These are phyloP conservation scores for Aplysia californica DNA, from an alignment of 1,140 invertebrate species.

Conservation along the genomic window DNA sequence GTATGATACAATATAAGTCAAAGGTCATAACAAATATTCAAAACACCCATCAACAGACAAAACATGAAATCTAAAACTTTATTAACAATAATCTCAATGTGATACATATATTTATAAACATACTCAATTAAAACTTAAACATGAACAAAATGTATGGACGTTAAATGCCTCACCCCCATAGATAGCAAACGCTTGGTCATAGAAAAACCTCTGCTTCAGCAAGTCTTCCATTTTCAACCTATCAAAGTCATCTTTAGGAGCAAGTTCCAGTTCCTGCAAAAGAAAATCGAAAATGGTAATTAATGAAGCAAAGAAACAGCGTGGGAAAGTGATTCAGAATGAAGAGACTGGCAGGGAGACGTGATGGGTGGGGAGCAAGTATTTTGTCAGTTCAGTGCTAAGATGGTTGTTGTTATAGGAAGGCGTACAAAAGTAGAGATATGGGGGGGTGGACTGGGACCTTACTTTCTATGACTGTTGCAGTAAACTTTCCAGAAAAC, in stretches of 20 bases:
- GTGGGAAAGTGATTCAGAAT: neutral
- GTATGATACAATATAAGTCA: neutral
- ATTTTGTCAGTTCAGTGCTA: neutral
- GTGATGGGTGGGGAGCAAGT: neutral
- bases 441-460: no score
- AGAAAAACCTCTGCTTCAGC: conserved; percentile 97
- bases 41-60: no score
- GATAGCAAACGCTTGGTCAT: conserved; percentile 99
- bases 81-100: no score
- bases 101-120: no score
- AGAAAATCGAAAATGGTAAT: conserved; percentile 10
- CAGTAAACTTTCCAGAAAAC: neutral
- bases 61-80: neutral
- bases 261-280: conserved; percentile 80
- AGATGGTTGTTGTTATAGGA: neutral
- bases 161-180: conserved; percentile 85
- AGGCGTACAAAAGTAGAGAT: neutral
- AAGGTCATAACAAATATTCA: neutral
- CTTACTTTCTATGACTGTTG: neutral
- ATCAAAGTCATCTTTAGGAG: conserved; percentile 83
- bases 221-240: conserved; percentile 96
- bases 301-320: neutral
- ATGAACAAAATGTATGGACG: no score
- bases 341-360: neutral
- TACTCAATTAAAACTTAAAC: no score